A percentile compares a stretch with the other conserved stretches of the same genome.
phyloP scores from a whole-genome alignment of 1,140 invertebrate genomes.

The Mactra quadrangularis region DNA sequence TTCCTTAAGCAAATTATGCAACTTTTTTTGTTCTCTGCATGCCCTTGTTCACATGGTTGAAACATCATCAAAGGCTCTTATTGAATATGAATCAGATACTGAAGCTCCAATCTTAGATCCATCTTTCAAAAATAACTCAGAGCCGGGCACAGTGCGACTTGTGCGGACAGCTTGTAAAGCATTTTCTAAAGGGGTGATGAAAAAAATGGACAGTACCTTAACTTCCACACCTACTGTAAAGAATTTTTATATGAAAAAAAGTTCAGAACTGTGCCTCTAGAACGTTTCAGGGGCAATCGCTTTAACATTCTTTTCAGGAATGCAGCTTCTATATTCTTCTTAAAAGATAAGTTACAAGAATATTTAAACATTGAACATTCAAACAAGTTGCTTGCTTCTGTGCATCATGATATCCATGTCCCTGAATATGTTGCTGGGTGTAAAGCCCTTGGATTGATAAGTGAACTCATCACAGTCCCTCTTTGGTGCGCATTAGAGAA shows the following conservation, averaged over 20 bases:
- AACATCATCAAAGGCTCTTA: constrained; percentile 28
- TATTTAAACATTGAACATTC: neutral
- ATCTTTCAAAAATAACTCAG: constrained; percentile 9
- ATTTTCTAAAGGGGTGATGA: constrained; percentile 56
- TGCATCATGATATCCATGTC: constrained; percentile 21
- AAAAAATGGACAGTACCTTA: neutral
- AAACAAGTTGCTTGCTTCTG: neutral
- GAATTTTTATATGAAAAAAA: neutral
- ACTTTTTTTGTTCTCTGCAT: constrained; percentile 46
- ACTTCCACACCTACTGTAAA: neutral
- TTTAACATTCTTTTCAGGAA: constrained; percentile 36
- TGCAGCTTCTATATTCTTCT: neutral
- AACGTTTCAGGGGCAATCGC: constrained; percentile 10
- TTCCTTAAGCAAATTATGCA: constrained; percentile 11
- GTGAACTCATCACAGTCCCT: neutral
- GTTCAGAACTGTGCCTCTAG: neutral
- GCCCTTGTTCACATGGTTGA: constrained; percentile 38
- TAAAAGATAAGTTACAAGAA: neutral
- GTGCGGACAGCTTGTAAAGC: constrained; percentile 38
- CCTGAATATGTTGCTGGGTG: constrained; percentile 12
- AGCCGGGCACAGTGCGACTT: constrained; percentile 37
- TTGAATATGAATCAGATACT: too few species aligned
- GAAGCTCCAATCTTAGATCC: constrained; percentile 19
- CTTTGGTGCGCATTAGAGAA: constrained; percentile 13
- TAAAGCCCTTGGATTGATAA: constrained; percentile 4